Conservation (phyloP, 2,113 vertebrate genomes). For the Henicopernis longicauda region DNA sequence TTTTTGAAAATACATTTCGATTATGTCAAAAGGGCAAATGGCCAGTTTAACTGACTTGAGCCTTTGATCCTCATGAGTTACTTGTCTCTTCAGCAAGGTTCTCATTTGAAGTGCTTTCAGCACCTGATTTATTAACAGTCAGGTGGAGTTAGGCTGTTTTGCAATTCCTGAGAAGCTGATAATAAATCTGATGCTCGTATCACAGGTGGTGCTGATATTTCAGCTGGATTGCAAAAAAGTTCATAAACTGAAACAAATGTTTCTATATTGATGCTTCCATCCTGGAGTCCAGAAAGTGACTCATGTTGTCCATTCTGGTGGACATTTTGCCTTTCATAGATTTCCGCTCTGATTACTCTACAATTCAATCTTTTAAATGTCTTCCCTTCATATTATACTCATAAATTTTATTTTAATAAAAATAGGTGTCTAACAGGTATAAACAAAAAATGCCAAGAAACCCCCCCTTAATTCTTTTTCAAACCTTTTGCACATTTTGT, state of each 20-base stretch:
- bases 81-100: constrained; percentile 29
- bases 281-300: neutral
- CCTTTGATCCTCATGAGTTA: constrained; percentile 22
- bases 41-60: neutral
- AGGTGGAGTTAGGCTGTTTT: constrained; percentile 7
- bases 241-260: constrained; percentile 60
- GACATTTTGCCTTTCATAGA: constrained; percentile 37
- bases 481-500: constrained; percentile 55
- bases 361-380: constrained; percentile 38
- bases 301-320: neutral
- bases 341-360: constrained; percentile 12
- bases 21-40: constrained; percentile 7
- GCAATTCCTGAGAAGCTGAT: constrained; percentile 48
- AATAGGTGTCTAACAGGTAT: constrained; percentile 59
- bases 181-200: constrained; percentile 61
- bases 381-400: constrained; percentile 51
- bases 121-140: constrained; percentile 64
- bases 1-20: neutral
- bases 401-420: constrained; percentile 77
- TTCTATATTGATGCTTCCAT: neutral
- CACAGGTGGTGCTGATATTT: constrained; percentile 64
- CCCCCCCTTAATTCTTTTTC: neutral
- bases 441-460: constrained; percentile 29
- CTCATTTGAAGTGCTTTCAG: constrained; percentile 53
- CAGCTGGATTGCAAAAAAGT: constrained; percentile 4